A percentile compares a stretch with the other conserved stretches of the same genome.
Conservation (phyloP, 2,888 invertebrate species). For the Dryadula phaetusa region DNA sequence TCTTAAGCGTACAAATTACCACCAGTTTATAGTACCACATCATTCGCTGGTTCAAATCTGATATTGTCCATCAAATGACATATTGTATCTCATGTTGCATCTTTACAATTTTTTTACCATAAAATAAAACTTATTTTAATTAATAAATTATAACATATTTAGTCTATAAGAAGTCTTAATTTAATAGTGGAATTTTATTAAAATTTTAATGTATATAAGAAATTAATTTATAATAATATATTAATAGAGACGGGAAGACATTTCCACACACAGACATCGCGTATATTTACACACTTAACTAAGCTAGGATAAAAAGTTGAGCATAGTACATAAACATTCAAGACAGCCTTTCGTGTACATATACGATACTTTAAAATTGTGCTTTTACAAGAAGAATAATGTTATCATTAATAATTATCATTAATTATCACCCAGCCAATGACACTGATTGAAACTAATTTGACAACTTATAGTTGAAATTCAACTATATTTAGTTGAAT, state of each 20-base stretch:
- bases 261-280: slow-evolving; percentile 41
- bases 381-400: slow-evolving; percentile 50
- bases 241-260: slow-evolving; percentile 53
- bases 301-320: slow-evolving; percentile 33
- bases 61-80: background rate
- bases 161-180: background rate
- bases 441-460: slow-evolving; percentile 18
- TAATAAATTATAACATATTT: background rate
- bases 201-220: slow-evolving; percentile 23
- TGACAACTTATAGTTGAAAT: background rate
- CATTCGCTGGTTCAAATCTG: slow-evolving; percentile 1
- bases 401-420: slow-evolving; percentile 2
- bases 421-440: slow-evolving; percentile 44
- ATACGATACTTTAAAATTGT: slow-evolving; percentile 58
- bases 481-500: background rate
- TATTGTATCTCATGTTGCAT: background rate
- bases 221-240: slow-evolving; percentile 33
- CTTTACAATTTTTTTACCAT: background rate
- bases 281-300: slow-evolving; percentile 35
- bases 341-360: slow-evolving; percentile 65
- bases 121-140: slow-evolving; percentile 2
- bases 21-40: background rate
- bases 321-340: slow-evolving; percentile 41
- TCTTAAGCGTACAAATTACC: slow-evolving; percentile 7
- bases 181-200: slow-evolving; percentile 9